Evolutionary conservation across 2,797 vertebrate species (phyloP).

Genomic region (Halcyon badia): DNA sequence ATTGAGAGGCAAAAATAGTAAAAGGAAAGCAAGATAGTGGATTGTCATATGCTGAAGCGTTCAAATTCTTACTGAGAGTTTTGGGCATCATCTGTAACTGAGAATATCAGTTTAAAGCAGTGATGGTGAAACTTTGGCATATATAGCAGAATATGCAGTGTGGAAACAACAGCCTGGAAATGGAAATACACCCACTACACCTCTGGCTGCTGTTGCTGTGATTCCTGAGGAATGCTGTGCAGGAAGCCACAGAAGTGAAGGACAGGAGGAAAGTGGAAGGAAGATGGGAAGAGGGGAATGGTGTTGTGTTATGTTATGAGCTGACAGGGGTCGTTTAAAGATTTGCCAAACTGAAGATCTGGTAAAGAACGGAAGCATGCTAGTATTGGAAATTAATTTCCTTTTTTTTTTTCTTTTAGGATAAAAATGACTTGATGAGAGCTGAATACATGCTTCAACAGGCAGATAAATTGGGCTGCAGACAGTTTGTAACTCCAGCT

Average conservation of each 20-base stretch:
- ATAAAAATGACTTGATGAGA: conserved; percentile 85
- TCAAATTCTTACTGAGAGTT: not conserved
- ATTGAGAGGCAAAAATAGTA: not conserved
- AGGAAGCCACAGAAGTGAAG: not conserved
- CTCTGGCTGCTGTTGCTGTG: not conserved
- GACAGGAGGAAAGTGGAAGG: not conserved
- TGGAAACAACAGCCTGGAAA: not conserved
- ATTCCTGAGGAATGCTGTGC: not conserved
- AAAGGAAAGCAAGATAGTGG: not conserved
- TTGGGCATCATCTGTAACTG: not conserved
- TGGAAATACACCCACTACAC: not conserved
- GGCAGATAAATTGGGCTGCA: conserved; percentile 93
- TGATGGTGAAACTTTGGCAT: not conserved
- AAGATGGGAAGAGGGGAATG: not conserved
- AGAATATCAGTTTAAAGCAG: not conserved
- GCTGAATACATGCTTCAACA: conserved; percentile 94
- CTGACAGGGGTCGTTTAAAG: not conserved
- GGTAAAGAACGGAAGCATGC: not conserved
- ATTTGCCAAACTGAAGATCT: not conserved
- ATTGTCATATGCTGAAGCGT: not conserved
- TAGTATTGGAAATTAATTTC: not conserved
- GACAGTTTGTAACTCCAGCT: conserved; percentile 93
- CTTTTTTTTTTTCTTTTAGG: conserved; percentile 78
- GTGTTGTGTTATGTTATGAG: too few relatives aligned
- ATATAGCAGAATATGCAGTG: not conserved